A percentile compares a stretch with the other conserved stretches of the same genome.
These are phyloP conservation scores for Mormyrus iriodes DNA, from an alignment of 2,113 vertebrate genomes.

Conservation along the genomic window DNA sequence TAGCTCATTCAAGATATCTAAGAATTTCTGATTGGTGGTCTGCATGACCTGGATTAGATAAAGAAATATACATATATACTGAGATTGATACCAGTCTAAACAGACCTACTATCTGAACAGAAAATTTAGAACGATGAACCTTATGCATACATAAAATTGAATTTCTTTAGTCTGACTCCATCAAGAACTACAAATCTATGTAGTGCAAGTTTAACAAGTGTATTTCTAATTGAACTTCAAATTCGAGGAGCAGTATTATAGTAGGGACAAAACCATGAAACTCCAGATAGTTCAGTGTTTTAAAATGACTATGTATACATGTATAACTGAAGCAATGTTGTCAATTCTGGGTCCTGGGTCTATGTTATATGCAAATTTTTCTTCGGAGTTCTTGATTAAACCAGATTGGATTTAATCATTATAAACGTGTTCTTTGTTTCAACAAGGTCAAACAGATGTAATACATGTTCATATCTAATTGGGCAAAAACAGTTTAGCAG, in stretches of 20 bases:
- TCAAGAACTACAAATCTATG: not conserved
- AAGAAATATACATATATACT: not conserved
- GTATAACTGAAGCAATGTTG: not conserved
- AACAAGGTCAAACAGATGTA: not conserved
- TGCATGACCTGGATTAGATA: constrained; percentile 61
- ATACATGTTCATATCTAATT: not conserved
- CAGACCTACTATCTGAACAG: not conserved
- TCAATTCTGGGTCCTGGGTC: not conserved
- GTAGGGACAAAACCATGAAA: not conserved
- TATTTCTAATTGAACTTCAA: not conserved
- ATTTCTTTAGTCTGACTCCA: not conserved
- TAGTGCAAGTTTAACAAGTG: not conserved
- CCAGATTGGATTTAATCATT: not conserved
- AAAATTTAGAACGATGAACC: not conserved
- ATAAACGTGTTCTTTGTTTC: not conserved
- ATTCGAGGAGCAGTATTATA: not conserved
- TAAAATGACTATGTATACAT: not conserved
- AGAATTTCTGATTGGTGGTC: constrained; percentile 73
- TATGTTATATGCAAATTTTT: not conserved
- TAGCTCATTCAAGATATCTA: constrained; percentile 77
- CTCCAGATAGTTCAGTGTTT: not conserved
- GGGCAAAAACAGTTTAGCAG: not conserved
- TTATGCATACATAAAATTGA: not conserved
- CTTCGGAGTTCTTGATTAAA: not conserved
- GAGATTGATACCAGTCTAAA: not conserved